These are phyloP conservation scores for Fabriciana adippe DNA, from an alignment of 2,888 invertebrate genomes.

Conservation along the genomic window DNA sequence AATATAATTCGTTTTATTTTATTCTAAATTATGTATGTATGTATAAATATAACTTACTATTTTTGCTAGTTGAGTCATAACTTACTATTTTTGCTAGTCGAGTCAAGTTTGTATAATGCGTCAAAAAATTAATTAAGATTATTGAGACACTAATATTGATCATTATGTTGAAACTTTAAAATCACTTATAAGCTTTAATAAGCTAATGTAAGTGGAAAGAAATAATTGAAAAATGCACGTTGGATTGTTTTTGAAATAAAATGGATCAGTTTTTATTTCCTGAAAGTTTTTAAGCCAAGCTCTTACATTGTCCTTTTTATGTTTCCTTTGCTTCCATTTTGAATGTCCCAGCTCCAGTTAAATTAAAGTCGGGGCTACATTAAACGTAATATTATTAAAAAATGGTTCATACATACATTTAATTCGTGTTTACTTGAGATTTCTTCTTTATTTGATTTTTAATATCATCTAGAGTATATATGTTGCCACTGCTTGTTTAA, in stretches of 20 bases:
- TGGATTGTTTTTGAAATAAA: conserved; percentile 18
- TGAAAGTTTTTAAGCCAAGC: conserved; percentile 34
- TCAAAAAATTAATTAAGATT: conserved; percentile 4
- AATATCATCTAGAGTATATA: too few species aligned
- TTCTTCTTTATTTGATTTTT: too few species aligned
- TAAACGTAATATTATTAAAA: too few species aligned
- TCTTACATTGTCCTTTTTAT: conserved; percentile 36
- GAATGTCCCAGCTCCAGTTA: conserved; percentile 29
- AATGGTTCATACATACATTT: too few species aligned
- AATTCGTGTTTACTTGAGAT: too few species aligned
- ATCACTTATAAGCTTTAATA: not conserved
- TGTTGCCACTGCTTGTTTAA: too few species aligned
- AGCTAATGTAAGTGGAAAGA: not conserved
- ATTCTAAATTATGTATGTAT: too few species aligned
- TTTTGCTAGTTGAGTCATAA: too few species aligned
- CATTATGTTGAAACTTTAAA: not conserved
- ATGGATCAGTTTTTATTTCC: conserved; percentile 29
- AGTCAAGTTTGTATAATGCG: not conserved
- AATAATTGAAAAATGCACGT: not conserved
- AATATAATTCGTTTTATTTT: too few species aligned
- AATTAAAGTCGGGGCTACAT: conserved; percentile 22
- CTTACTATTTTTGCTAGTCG: too few species aligned
- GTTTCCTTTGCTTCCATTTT: conserved; percentile 33
- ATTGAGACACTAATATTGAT: not conserved
- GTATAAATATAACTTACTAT: too few species aligned